Conservation (phyloP, 2,888 invertebrate genomes). For the Perizoma flavofasciatum region DNA sequence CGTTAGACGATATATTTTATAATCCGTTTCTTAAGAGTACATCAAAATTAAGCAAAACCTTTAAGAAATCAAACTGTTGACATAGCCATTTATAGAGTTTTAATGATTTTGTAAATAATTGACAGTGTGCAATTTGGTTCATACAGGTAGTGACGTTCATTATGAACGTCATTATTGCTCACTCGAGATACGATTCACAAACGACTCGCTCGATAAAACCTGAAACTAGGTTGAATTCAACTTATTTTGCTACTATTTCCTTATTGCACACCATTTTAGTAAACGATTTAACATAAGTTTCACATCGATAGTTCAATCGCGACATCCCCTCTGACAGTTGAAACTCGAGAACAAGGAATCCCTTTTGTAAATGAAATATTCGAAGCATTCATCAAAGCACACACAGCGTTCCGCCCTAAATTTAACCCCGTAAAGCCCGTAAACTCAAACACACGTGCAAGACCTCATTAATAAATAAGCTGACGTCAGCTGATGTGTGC, state of each 20-base stretch:
- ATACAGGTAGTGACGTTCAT: not conserved
- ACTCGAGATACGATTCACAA: not conserved
- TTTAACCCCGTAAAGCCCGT: constrained; percentile 12
- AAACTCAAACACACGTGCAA: constrained; percentile 12
- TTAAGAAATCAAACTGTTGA: too few relatives aligned
- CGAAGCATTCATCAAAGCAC: constrained; percentile 1
- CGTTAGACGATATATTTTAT: too few relatives aligned
- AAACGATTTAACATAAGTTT: not conserved
- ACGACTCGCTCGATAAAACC: not conserved
- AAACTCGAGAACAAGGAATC: constrained; percentile 5
- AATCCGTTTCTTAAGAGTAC: too few relatives aligned
- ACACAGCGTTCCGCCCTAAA: constrained; percentile 13
- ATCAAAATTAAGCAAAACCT: too few relatives aligned
- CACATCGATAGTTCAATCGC: not conserved
- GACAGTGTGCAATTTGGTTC: too few relatives aligned
- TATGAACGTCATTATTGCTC: not conserved
- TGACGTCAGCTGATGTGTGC: constrained; percentile 1
- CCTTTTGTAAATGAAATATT: constrained; percentile 19
- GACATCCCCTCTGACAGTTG: not conserved
- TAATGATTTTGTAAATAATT: too few relatives aligned
- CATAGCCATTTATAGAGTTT: too few relatives aligned
- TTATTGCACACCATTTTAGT: not conserved
- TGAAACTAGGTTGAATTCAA: constrained; percentile 3
- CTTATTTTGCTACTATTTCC: not conserved
- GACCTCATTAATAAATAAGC: constrained; percentile 15